Percentiles rank a stretch among this genome's conserved stretches.
These are phyloP conservation scores for Chrysemys picta DNA, from an alignment of 2,113 vertebrate species.

Conservation along the genomic window DNA sequence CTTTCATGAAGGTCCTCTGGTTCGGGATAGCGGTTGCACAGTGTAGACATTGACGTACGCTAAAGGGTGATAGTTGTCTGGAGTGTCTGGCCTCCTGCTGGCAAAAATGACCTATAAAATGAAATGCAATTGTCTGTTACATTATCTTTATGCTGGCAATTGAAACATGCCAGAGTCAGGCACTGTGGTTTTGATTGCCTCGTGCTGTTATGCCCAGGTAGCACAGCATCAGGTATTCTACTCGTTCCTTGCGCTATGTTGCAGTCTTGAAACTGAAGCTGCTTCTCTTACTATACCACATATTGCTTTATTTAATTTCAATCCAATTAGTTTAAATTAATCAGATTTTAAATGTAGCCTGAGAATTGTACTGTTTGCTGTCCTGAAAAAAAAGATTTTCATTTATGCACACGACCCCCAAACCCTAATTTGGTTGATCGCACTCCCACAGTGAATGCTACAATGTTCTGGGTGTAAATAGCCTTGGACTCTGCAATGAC, in stretches of 20 bases:
- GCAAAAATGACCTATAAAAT: not conserved
- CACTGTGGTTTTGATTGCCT: not conserved
- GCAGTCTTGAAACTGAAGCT: not conserved
- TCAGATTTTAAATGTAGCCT: not conserved
- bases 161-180: not conserved
- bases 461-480: not conserved
- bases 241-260: not conserved
- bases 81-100: not conserved
- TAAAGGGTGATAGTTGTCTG: not conserved
- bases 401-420: not conserved
- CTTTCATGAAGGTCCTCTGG: not conserved
- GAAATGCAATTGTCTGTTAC: not conserved
- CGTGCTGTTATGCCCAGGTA: not conserved
- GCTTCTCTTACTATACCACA: not conserved
- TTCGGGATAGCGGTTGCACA: not conserved
- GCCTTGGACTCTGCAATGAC: not conserved
- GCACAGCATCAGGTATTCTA: not conserved
- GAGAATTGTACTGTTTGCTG: not conserved
- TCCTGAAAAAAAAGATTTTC: not conserved
- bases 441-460: not conserved
- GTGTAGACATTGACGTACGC: not conserved
- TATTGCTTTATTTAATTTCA: not conserved
- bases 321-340: not conserved
- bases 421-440: not conserved
- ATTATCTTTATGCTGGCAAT: not conserved